Evolutionary conservation across 2,888 invertebrate species (phyloP), one percentile per base, ranked within the genome.

Genomic region (Xylota sylvarum): DNA sequence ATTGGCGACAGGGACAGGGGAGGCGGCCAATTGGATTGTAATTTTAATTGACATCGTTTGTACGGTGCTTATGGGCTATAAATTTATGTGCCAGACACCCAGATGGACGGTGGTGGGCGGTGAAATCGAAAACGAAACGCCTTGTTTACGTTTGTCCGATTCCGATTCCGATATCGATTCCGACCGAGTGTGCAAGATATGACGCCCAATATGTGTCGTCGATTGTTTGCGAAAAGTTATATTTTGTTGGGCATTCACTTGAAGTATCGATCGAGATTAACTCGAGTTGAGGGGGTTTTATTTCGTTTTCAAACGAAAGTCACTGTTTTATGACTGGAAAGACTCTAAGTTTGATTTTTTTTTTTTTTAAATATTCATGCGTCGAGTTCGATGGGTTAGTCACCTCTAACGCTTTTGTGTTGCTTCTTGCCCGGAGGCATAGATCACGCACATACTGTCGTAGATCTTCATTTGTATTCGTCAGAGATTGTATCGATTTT

Each of bases 41-140:
- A 84, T 79, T 84, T 84, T 84, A 84, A 84, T 84, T 79, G 83
- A 73, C 79, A 73, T 73, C 83, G 46, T 78, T 78, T 82, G 70
- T 72, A 58, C 72, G 70, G 73, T 60, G 27, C 64, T 65, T 82
- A 72, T 82, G 77, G 56, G 82, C 9, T 72, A 60, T 72, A 60
- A 60, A 72, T 83, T 65, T 73, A 73, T 60, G 60, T 73, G 48
- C 60, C 74, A 74, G 40, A 58, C 58, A 40, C 7, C 40, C 27
- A 56, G 46, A 55, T 48, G 69, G 14, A 48, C 5, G 19, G 62
- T 30, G 79, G 78, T 30, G 79, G 78, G 62, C 65, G 79, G 79
- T 65, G 72, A 73, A 73, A 73, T 65, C 73, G 79, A 79, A 78
- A 56, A 17, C 52, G 52, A 27, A 35, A 23, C 65, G 64, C 40